Evolutionary conservation across 2,113 vertebrate species (phyloP).

Genomic region (Serinus canaria): DNA sequence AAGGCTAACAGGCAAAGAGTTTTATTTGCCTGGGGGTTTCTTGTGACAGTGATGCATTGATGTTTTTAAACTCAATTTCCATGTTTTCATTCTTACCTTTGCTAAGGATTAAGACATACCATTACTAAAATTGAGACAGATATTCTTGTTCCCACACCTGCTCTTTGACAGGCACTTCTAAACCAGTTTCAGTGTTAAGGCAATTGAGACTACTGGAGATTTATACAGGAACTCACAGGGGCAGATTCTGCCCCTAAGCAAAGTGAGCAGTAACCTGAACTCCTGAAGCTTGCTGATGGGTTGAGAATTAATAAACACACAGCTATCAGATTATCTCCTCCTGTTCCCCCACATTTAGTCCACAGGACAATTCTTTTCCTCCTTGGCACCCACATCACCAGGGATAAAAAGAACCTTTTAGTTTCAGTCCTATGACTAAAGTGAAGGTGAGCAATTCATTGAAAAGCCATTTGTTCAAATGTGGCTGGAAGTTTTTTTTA

Average conservation of each 20-base stretch:
- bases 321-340: not conserved
- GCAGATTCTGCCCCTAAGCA: not conserved
- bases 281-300: not conserved
- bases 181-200: not conserved
- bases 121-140: not conserved
- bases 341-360: not conserved
- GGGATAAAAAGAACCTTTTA: not conserved
- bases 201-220: not conserved
- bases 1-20: not conserved
- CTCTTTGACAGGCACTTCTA: not conserved
- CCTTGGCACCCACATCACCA: not conserved
- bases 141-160: not conserved
- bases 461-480: constrained; percentile 58
- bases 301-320: not conserved
- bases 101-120: not conserved
- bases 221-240: not conserved
- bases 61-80: not conserved
- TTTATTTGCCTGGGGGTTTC: not conserved
- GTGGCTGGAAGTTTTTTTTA: not conserved
- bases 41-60: not conserved
- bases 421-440: not conserved
- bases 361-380: not conserved
- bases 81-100: not conserved
- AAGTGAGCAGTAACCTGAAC: not conserved
- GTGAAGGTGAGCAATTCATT: not conserved